A percentile compares a stretch with the other conserved stretches of the same genome.
These are phyloP conservation scores for Protonemura montana DNA, from an alignment of 2,888 invertebrate species.

Conservation along the genomic window DNA sequence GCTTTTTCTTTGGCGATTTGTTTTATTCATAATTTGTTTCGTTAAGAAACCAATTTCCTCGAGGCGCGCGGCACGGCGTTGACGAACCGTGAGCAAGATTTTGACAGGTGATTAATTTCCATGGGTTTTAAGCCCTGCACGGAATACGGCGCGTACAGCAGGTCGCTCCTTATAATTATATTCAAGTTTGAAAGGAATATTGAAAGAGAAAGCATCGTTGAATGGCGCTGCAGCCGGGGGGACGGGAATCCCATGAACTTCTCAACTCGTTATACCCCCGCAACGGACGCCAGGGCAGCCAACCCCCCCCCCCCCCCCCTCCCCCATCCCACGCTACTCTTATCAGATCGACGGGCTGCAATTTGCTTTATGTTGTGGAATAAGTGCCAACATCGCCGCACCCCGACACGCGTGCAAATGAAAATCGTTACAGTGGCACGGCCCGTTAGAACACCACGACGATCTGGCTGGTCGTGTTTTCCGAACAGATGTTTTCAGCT, in stretches of 20 bases:
- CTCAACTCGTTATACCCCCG: background rate
- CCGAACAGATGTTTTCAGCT: background rate
- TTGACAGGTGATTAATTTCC: background rate
- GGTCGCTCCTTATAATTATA: background rate
- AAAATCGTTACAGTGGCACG: background rate
- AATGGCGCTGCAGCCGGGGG: background rate
- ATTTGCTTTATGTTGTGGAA: slow-evolving; percentile 41
- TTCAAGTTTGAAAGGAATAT: slow-evolving; percentile 5
- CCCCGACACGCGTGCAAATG: background rate
- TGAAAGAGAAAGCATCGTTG: slow-evolving; percentile 16
- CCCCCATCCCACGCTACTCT: background rate
- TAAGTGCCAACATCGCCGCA: slow-evolving; percentile 12
- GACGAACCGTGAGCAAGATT: background rate
- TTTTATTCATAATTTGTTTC: background rate
- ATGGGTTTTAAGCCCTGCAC: background rate
- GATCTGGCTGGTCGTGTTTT: background rate
- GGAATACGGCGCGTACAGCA: background rate
- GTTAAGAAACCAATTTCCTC: background rate
- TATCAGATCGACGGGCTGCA: slow-evolving; percentile 15
- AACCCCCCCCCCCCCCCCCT: background rate
- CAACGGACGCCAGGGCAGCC: background rate
- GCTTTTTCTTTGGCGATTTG: background rate
- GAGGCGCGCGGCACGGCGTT: background rate
- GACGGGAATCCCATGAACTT: background rate
- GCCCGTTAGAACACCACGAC: background rate